These are phyloP conservation scores for Halcyon badia DNA, from an alignment of 2,797 vertebrate genomes.

Conservation along the genomic window DNA sequence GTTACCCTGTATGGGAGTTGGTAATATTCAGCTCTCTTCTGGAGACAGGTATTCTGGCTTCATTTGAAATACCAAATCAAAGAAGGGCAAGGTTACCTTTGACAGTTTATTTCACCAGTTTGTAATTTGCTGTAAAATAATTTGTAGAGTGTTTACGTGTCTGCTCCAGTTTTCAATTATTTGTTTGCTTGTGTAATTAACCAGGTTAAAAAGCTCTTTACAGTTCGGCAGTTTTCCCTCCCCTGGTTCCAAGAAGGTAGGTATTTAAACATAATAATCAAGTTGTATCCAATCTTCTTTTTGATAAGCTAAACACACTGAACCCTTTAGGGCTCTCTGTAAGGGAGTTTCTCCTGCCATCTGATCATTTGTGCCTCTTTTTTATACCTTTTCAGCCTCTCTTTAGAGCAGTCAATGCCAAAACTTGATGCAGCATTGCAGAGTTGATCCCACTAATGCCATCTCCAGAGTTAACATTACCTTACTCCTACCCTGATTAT, in stretches of 20 bases:
- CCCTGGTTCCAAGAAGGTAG: accelerated
- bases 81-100: background rate
- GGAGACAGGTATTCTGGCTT: background rate
- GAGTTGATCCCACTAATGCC: background rate
- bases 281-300: background rate
- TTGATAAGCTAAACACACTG: background rate
- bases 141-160: background rate
- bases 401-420: background rate
- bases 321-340: background rate
- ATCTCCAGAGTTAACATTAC: background rate
- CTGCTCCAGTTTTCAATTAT: background rate
- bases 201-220: background rate
- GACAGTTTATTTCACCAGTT: background rate
- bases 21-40: background rate
- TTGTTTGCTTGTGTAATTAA: background rate
- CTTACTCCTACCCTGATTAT: conserved; percentile 3
- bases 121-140: background rate
- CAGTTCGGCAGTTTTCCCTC: background rate
- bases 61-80: background rate
- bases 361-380: background rate
- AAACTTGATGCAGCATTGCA: background rate
- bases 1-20: background rate
- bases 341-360: background rate
- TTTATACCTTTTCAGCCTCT: background rate
- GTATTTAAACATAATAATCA: background rate